Base-by-base conservation (phyloP, 2,113 vertebrate genomes). In the Protobothrops mucrosquamatus region DNA sequence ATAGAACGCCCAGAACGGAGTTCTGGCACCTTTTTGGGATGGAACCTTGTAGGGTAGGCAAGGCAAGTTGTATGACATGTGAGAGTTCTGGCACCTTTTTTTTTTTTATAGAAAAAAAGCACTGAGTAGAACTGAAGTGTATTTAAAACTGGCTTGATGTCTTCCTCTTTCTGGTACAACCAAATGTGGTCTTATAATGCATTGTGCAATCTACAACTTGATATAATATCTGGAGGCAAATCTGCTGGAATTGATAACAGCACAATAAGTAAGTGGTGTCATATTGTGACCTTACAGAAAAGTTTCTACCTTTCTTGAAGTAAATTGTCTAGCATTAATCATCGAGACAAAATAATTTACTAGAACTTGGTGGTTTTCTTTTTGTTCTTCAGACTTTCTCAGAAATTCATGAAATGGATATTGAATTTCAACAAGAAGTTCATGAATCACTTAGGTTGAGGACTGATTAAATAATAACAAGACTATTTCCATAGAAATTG, bases 401-500 rank as follows among this genome's bases (percentile, higher is more conserved):
- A 94, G 94, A 94, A 92, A 95, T 95, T 94, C 48, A 64, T 95
- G 92, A 97, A 93, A 93, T 94, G 61, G 69, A 96, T 96, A 95
- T 69, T 97, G 96, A 97, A 97, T 97, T 97, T 96, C 96, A 96
- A 93, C 90, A 93, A 95, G 93, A 69, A 94, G 92, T 96, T 97
- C 96, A 96, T 97, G 95, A 98, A 97, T 97, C 95, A 96, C 93
- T 97, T 93, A 97, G 95, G 89, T 96, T 61, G 91, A 96, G 94
- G 89, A 89, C 43, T 97, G 96, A 98, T 97, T 97, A 97, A 97
- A 97, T 96, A 96, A 94, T 96, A 96, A 95, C 43, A 91, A 96
- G 93, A 95, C 29, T 15, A 97, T 97, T 97, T 98, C 95, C 96
- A 96, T 96, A 97, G 95, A 97, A 97, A 98, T 96, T 1, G 94